phyloP scores from a whole-genome alignment of 2,797 vertebrate genomes.

The Liasis olivaceus region DNA sequence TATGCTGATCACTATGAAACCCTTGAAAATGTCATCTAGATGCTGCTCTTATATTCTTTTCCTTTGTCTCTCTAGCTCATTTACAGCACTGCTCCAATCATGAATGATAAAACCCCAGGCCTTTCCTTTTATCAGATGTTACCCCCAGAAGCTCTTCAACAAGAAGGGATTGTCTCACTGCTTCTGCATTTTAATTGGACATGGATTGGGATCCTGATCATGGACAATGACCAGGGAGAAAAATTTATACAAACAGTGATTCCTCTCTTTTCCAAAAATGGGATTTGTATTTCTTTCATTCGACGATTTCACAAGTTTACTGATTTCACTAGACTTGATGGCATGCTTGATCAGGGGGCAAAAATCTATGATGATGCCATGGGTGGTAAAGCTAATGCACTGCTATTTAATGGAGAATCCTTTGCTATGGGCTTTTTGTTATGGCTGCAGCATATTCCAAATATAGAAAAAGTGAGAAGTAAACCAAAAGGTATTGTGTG shows the following conservation, averaged over 20 bases:
- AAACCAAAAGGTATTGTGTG: background rate
- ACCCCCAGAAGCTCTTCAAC: background rate
- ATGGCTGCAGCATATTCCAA: background rate
- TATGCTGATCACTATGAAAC: background rate
- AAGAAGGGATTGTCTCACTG: background rate
- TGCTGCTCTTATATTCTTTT: background rate
- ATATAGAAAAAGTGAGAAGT: background rate
- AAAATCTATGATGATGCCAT: background rate
- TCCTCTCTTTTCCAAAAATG: background rate
- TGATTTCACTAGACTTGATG: background rate
- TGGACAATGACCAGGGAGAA: background rate
- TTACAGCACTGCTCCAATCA: background rate
- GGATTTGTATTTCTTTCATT: background rate
- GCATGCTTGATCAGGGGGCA: background rate
- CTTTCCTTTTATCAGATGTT: background rate
- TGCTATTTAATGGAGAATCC: background rate
- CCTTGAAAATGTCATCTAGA: background rate
- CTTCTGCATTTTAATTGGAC: background rate
- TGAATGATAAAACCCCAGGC: background rate
- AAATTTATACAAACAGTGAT: background rate
- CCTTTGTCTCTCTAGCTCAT: background rate
- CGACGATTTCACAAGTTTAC: background rate
- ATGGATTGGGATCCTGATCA: background rate
- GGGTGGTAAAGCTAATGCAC: background rate
- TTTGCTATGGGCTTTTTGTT: background rate